Conservation (phyloP, 2,113 vertebrate genomes). For the Orthonyx spaldingii region DNA sequence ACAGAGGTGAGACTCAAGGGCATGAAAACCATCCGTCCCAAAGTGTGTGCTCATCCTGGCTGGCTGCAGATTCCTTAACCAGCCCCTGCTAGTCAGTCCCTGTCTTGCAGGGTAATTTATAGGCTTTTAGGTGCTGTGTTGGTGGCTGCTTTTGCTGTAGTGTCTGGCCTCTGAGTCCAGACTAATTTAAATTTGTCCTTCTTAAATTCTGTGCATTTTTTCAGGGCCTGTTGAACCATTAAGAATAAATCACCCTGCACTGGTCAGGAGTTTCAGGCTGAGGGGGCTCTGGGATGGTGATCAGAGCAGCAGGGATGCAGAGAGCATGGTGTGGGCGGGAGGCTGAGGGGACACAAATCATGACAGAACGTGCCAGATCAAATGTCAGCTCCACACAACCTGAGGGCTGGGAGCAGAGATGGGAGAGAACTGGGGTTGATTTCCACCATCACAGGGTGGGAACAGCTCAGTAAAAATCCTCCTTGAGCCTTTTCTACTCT, state of each 20-base stretch:
- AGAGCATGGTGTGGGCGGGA: rapidly evolving
- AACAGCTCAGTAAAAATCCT: background rate
- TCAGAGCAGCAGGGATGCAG: background rate
- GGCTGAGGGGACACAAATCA: background rate
- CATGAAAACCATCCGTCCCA: background rate
- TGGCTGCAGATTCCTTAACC: background rate
- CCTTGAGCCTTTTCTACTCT: background rate
- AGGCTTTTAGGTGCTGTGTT: background rate
- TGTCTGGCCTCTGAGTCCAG: background rate
- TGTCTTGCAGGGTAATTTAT: background rate
- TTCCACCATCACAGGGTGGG: background rate
- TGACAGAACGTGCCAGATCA: background rate
- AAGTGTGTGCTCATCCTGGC: background rate
- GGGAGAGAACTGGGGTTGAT: background rate
- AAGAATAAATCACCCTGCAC: background rate
- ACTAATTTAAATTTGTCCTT: background rate
- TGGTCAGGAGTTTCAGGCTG: background rate
- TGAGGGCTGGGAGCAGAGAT: background rate
- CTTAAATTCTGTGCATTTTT: background rate
- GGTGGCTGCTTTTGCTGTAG: background rate
- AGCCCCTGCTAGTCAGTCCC: background rate
- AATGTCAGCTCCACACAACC: background rate
- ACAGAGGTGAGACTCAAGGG: background rate
- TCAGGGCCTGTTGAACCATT: background rate
- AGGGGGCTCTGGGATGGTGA: background rate